A percentile compares a stretch with the other conserved stretches of the same genome.
Evolutionary conservation across 2,888 invertebrate genomes (phyloP).

Genomic region (Drosophila borealis): DNA sequence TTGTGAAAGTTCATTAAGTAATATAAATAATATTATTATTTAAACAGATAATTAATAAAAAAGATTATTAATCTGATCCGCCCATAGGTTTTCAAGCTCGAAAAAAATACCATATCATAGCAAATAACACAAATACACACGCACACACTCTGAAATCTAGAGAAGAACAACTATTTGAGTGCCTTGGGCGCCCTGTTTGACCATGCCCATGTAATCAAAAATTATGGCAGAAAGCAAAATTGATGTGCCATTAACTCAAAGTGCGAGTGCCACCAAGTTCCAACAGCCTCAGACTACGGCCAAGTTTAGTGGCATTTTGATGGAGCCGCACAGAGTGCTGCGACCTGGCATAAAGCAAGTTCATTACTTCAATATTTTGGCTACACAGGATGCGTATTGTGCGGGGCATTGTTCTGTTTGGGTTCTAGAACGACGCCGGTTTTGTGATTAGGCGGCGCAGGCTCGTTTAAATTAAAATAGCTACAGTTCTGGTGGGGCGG

Average conservation of each 20-base stretch:
- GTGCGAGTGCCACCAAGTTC: conserved; percentile 44
- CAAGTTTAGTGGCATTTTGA: conserved; percentile 61
- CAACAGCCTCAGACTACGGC: conserved; percentile 29
- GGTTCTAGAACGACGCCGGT: conserved; percentile 41
- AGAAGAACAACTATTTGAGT: conserved; percentile 16
- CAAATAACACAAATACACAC: neutral
- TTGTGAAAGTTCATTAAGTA: too few relatives aligned
- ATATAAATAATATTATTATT: too few relatives aligned
- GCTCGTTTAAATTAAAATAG: conserved; percentile 79
- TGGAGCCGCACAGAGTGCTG: conserved; percentile 36
- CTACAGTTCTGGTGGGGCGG: conserved; percentile 20
- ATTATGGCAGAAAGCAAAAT: conserved; percentile 67
- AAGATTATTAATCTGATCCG: too few relatives aligned
- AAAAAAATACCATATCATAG: neutral
- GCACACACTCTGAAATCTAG: conserved; percentile 2
- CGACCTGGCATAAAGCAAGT: conserved; percentile 52
- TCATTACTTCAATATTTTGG: conserved; percentile 76
- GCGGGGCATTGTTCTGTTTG: conserved; percentile 45
- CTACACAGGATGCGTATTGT: conserved; percentile 57
- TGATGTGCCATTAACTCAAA: conserved; percentile 77
- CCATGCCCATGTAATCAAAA: conserved; percentile 74
- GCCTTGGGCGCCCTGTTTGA: conserved; percentile 17
- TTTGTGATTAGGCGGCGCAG: conserved; percentile 73
- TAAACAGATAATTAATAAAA: too few relatives aligned
- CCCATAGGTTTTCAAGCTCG: neutral